Base-by-base conservation (phyloP, 2,888 invertebrate genomes). In the Salticus scenicus region DNA sequence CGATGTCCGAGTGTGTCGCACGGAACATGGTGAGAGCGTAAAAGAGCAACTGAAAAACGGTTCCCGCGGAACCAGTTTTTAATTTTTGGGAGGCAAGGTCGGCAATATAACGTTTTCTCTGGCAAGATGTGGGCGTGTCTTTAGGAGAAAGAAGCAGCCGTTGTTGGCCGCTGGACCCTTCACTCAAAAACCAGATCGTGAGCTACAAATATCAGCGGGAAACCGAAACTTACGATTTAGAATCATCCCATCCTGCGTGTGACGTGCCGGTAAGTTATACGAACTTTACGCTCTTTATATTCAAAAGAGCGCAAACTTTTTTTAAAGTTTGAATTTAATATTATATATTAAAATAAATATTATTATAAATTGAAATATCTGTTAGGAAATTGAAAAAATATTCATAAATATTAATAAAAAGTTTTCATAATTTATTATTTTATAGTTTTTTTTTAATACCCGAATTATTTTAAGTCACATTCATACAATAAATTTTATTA, bases 51-150 rank as follows among this genome's bases (percentile, higher is more conserved):
- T 28, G 64, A 73, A 33, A 73, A 77, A 77, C 77, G 57, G 70
- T 70, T 70, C 69, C 57, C 67, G 70, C 30, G 78, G 74, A 81
- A 81, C 81, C 73, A 63, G 81, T 81, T 81, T 81, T 70, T 57
- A 30, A 24, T 41, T 63, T 74, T 42, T 30, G 31, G 47, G 20
- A 78, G 27, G 80, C 80, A 80, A 80, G 80, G 80, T 73, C 80
- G 80, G 37, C 33, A 31, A 78, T 57, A 70, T 78, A 78, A 71
- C 72, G 72, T 80, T 80, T 80, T 47, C 28, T 66, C 67, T 27
- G 47, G 47, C 73, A 73, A 73, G 73, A 80, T 67, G 80, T 73
- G 67, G 80, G 80, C 80, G 80, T 80, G 80, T 73, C 80, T 66
- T 24, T 14, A 27, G 37, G 57, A 73, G 51, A 67, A 73, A 51